These are phyloP conservation scores for Battus philenor DNA, from an alignment of 1,140 invertebrate species.

Conservation along the genomic window DNA sequence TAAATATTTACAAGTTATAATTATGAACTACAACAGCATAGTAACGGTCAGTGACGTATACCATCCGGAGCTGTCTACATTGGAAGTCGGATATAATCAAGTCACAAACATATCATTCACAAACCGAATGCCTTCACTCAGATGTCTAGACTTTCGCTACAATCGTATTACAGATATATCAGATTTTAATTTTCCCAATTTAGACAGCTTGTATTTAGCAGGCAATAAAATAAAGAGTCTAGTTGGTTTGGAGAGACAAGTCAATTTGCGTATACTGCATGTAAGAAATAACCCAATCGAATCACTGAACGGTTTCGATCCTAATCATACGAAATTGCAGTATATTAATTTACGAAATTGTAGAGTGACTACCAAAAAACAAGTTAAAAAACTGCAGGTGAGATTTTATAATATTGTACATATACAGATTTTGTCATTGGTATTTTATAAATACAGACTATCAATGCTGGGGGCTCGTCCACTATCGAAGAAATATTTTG, in stretches of 20 bases:
- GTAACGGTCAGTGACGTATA: constrained; percentile 63
- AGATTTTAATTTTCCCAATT: constrained; percentile 55
- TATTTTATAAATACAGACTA: too few species aligned
- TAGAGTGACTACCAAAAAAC: constrained; percentile 65
- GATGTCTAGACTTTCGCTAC: constrained; percentile 69
- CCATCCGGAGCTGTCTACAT: constrained; percentile 72
- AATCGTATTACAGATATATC: constrained; percentile 67
- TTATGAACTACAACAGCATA: constrained; percentile 72
- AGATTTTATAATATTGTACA: not conserved
- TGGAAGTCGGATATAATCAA: constrained; percentile 73
- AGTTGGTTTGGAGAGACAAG: constrained; percentile 54
- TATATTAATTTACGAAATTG: constrained; percentile 76
- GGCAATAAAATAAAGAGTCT: constrained; percentile 65
- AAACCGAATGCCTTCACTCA: constrained; percentile 53
- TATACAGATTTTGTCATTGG: too few species aligned
- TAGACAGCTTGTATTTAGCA: constrained; percentile 72
- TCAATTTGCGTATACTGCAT: constrained; percentile 72
- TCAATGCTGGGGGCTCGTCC: too few species aligned
- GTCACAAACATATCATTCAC: constrained; percentile 48
- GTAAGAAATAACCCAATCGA: constrained; percentile 73
- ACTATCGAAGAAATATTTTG: too few species aligned
- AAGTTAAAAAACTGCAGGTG: constrained; percentile 73
- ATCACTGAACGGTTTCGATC: constrained; percentile 66
- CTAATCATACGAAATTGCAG: constrained; percentile 51
- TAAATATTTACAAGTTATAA: constrained; percentile 76